Evolutionary conservation across 2,888 invertebrate genomes (phyloP).

Genomic region (Agrotis segetum): DNA sequence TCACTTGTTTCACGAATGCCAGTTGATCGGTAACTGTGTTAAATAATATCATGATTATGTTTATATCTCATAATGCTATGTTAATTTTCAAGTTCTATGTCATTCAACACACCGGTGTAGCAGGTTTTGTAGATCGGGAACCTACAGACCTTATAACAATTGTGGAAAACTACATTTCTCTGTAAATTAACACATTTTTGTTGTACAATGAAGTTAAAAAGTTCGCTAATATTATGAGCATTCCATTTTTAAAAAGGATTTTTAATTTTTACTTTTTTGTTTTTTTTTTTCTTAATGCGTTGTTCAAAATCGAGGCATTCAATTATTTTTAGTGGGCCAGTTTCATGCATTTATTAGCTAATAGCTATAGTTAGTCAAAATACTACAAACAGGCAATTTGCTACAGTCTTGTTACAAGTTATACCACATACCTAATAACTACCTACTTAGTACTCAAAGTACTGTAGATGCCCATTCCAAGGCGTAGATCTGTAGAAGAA

Average conservation of each 20-base stretch:
- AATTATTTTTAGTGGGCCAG: too few relatives aligned
- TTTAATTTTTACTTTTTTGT: neutral
- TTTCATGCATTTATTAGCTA: too few relatives aligned
- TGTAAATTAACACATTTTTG: neutral
- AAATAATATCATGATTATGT: conserved; percentile 75
- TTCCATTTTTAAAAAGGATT: conserved; percentile 1
- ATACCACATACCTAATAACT: too few relatives aligned
- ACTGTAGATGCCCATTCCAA: too few relatives aligned
- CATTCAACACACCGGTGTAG: conserved; percentile 75
- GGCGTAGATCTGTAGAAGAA: too few relatives aligned
- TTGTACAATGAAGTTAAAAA: neutral
- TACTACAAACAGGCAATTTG: too few relatives aligned
- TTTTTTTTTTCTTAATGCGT: too few relatives aligned
- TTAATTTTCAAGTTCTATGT: conserved; percentile 88
- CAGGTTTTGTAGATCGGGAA: conserved; percentile 73
- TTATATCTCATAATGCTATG: conserved; percentile 79
- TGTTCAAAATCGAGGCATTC: too few relatives aligned
- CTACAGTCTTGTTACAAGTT: too few relatives aligned
- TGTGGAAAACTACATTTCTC: conserved; percentile 19
- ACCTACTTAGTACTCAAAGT: too few relatives aligned
- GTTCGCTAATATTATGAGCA: neutral
- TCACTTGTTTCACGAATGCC: conserved; percentile 60
- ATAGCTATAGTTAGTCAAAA: too few relatives aligned
- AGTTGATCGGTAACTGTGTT: conserved; percentile 73
- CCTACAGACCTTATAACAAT: conserved; percentile 43